These are phyloP conservation scores for Lepidocyrtoides sp. DNA, from an alignment of 2,888 invertebrate genomes.

Conservation along the genomic window DNA sequence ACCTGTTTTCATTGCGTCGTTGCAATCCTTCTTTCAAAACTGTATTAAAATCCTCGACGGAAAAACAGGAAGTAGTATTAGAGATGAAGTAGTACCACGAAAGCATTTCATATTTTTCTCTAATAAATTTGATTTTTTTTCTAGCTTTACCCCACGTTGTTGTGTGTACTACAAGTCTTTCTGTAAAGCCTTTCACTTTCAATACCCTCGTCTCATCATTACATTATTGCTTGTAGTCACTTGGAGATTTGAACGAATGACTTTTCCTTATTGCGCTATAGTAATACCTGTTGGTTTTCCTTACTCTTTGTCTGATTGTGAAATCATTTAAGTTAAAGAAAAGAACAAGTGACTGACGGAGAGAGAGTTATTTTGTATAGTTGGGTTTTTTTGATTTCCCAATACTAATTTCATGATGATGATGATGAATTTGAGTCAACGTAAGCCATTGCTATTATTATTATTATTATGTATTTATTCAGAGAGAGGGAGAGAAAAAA, in stretches of 20 bases:
- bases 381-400: neutral
- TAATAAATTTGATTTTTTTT: too few species aligned
- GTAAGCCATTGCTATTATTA: conserved; percentile 17
- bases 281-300: neutral
- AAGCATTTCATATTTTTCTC: too few species aligned
- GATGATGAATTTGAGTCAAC: neutral
- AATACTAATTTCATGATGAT: conserved; percentile 25
- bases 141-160: too few species aligned
- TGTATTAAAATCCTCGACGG: too few species aligned
- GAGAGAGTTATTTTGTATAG: neutral
- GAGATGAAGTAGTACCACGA: too few species aligned
- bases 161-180: too few species aligned
- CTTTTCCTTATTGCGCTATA: too few species aligned
- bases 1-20: neutral
- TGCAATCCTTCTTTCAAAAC: neutral
- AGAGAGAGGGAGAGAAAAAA: neutral
- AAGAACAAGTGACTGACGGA: neutral
- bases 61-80: too few species aligned
- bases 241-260: too few species aligned
- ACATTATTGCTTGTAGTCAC: too few species aligned
- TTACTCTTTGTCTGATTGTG: neutral
- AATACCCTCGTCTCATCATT: too few species aligned
- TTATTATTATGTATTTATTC: conserved; percentile 56
- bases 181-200: too few species aligned
- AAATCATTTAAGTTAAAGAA: neutral